Percentiles rank a stretch among this genome's conserved stretches.
Evolutionary conservation across 2,113 vertebrate genomes (phyloP).

Genomic region (Machaerirhynchus nigripectus): DNA sequence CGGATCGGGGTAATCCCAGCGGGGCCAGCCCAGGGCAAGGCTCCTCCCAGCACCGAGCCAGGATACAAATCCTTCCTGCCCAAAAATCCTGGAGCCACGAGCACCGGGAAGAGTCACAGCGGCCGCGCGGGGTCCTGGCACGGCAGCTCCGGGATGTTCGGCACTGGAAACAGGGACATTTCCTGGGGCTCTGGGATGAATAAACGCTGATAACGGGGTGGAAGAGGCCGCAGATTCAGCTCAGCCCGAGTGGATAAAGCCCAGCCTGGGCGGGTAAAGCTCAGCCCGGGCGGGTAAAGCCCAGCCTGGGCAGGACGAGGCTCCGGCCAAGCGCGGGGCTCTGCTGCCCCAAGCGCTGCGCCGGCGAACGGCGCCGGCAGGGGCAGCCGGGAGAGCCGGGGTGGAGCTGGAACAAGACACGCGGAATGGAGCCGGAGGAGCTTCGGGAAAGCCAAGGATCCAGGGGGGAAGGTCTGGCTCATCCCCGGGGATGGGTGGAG

Average conservation of each 20-base stretch:
- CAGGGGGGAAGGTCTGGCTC: neutral
- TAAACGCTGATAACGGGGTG: neutral
- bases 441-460: neutral
- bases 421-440: neutral
- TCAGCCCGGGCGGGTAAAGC: neutral
- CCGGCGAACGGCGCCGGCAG: neutral
- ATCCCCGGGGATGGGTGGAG: neutral
- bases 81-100: neutral
- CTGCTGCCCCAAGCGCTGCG: conserved; percentile 30
- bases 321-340: neutral
- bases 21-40: neutral
- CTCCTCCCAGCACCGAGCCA: neutral
- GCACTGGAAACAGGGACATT: fast-evolving
- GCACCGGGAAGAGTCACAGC: fast-evolving
- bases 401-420: fast-evolving
- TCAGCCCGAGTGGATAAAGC: neutral
- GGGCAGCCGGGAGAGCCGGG: neutral
- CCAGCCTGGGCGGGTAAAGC: neutral
- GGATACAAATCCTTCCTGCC: neutral
- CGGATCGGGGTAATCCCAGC: neutral
- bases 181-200: neutral
- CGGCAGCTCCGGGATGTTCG: fast-evolving
- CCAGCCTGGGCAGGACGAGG: fast-evolving
- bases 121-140: fast-evolving
- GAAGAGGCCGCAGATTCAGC: neutral